Evolutionary conservation across 1,140 invertebrate species (phyloP).

Genomic region (Sycobia sp.): DNA sequence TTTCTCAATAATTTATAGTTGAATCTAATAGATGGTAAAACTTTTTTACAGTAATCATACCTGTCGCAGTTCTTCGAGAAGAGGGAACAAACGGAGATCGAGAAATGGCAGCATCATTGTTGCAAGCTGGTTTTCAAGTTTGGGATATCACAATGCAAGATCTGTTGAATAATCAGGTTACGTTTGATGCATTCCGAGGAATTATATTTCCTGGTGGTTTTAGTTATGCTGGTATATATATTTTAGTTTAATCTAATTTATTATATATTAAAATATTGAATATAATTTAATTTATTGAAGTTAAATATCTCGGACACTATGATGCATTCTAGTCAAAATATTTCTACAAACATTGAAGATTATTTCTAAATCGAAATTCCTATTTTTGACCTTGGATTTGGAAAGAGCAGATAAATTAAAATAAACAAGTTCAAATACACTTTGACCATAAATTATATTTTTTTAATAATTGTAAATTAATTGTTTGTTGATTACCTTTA

Average conservation of each 20-base stretch:
- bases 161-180: conserved; percentile 71
- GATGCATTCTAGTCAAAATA: too few species aligned
- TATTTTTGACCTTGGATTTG: too few species aligned
- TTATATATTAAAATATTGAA: neutral
- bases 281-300: too few species aligned
- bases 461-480: too few species aligned
- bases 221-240: conserved; percentile 83
- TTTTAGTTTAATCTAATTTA: conserved; percentile 6
- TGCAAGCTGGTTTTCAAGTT: conserved; percentile 89
- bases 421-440: too few species aligned
- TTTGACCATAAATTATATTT: too few species aligned
- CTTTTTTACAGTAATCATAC: conserved; percentile 58
- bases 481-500: too few species aligned
- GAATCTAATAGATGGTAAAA: neutral
- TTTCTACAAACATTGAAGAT: too few species aligned
- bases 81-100: conserved; percentile 97
- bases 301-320: too few species aligned
- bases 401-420: too few species aligned
- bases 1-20: neutral
- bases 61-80: conserved; percentile 91
- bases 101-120: conserved; percentile 95
- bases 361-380: too few species aligned
- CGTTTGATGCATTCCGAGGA: conserved; percentile 82
- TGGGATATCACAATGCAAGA: conserved; percentile 94
- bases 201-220: conserved; percentile 96